A percentile compares a stretch with the other conserved stretches of the same genome.
Evolutionary conservation across 2,797 vertebrate species (phyloP).

Genomic region (Helarctos malayanus): DNA sequence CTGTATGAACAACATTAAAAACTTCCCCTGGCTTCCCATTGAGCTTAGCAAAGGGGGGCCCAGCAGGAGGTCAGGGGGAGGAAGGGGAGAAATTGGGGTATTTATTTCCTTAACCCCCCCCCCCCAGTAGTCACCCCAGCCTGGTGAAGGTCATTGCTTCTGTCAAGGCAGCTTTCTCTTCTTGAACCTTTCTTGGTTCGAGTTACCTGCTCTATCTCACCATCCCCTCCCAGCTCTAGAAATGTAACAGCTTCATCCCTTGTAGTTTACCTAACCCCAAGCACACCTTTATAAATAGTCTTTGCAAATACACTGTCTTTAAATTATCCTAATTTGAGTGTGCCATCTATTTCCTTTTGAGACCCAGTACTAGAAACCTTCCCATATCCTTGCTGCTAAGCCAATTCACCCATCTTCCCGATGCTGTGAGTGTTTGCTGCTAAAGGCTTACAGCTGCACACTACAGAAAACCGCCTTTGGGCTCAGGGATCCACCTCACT

Average conservation of each 20-base stretch:
- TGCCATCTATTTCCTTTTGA: slow-evolving; percentile 30
- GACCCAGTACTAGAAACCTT: not conserved
- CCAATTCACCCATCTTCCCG: not conserved
- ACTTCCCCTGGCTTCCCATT: not conserved
- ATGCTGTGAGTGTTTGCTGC: not conserved
- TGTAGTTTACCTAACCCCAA: not conserved
- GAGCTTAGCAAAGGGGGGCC: not conserved
- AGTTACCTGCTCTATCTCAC: not conserved
- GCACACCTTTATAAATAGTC: not conserved
- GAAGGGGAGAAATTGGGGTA: not conserved
- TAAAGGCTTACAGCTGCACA: not conserved
- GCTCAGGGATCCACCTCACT: not conserved
- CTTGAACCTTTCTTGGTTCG: not conserved
- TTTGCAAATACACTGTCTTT: not conserved
- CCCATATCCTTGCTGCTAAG: not conserved
- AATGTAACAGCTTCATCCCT: not conserved
- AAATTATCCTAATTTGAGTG: not conserved
- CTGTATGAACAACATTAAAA: not conserved
- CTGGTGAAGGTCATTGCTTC: not conserved
- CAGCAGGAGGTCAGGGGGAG: not conserved
- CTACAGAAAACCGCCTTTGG: not conserved
- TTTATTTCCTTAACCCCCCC: not conserved
- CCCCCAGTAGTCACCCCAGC: not conserved
- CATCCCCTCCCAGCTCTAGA: not conserved
- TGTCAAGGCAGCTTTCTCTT: not conserved